Evolutionary conservation across 2,888 invertebrate genomes (phyloP), one percentile per base, ranked within the genome.

Genomic region (Heliconius aoede): DNA sequence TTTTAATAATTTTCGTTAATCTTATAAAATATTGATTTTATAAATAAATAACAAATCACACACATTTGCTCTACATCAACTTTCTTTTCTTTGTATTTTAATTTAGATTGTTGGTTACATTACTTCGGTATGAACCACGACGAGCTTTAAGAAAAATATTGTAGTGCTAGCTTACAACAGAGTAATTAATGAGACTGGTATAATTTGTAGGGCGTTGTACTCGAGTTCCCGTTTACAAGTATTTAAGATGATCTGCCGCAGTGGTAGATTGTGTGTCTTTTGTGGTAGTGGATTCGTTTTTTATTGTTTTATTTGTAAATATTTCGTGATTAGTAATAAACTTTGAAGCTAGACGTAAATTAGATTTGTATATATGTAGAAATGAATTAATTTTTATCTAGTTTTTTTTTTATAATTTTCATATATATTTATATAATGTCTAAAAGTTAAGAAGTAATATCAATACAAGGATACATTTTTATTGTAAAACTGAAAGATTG

Each of bases 151-250:
- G 64, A 64, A 76, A 74, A 76, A 76, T 76, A 72, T 76, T 65
- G 40, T 65, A 72, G 69, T 55, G 71, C n/a, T n/a, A 69, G 51
- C 30, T 65, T 72, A 72, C 72, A 76, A 76, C 40, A 72, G 76
- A 71, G 71, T 69, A 72, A 72, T 76, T 76, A 76, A 76, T 76
- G 64, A 72, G 64, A 71, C 76, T 60, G 65, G 76, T 72, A 76
- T 76, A 76, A 76, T 76, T 76, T 72, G 76, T 76, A 58, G 76
- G 76, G 71, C 76, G 72, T 76, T 76, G 75, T 72, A 76, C 75
- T 55, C 36, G 62, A 32, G 36, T 58, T 76, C 30, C 18, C 36
- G 26, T 65, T 61, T 72, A 72, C 51, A 24, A 69, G 30, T 55
- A 69, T 69, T 69, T 9, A 15, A 69, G 69, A 69, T 24, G 55